Evolutionary conservation across 2,888 invertebrate genomes (phyloP).

Genomic region (Diarsia dahlii): DNA sequence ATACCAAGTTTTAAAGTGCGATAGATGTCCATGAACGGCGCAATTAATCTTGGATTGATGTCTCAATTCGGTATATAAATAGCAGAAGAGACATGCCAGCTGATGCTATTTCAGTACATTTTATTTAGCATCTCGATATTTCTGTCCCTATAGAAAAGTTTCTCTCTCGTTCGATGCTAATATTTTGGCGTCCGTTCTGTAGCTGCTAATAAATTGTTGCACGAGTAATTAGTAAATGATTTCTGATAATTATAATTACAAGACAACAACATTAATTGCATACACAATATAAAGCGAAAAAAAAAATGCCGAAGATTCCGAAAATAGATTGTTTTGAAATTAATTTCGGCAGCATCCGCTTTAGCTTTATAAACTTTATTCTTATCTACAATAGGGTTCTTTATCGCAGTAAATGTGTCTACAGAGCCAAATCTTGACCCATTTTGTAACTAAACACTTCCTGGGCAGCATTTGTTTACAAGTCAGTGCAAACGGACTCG

Average conservation of each 20-base stretch:
- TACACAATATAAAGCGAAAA: slow-evolving; percentile 31
- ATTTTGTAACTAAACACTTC: slow-evolving; percentile 75
- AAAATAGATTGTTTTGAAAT: slow-evolving; percentile 60
- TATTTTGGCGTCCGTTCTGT: slow-evolving; percentile 51
- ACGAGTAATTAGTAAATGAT: slow-evolving; percentile 18
- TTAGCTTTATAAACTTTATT: slow-evolving; percentile 40
- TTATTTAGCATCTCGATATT: slow-evolving; percentile 76
- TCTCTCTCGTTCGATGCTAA: slow-evolving; percentile 69
- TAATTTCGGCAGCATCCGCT: slow-evolving; percentile 35
- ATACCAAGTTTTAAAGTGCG: slow-evolving; percentile 84
- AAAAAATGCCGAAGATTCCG: slow-evolving; percentile 31
- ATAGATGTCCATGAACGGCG: slow-evolving; percentile 81
- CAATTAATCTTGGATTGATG: slow-evolving; percentile 82
- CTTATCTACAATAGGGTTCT: slow-evolving; percentile 27
- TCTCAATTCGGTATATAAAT: slow-evolving; percentile 79
- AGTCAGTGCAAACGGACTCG: slow-evolving; percentile 83
- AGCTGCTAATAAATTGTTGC: slow-evolving; percentile 15
- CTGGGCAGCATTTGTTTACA: slow-evolving; percentile 86
- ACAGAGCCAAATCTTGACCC: slow-evolving; percentile 68
- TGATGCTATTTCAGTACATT: slow-evolving; percentile 76
- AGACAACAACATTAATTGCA: slow-evolving; percentile 3
- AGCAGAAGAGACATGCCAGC: slow-evolving; percentile 76
- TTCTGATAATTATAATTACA: not conserved
- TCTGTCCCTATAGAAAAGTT: slow-evolving; percentile 75
- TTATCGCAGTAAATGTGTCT: slow-evolving; percentile 75